These are phyloP conservation scores for Eleutherodactylus coqui DNA, from an alignment of 2,797 vertebrate genomes.

Conservation along the genomic window DNA sequence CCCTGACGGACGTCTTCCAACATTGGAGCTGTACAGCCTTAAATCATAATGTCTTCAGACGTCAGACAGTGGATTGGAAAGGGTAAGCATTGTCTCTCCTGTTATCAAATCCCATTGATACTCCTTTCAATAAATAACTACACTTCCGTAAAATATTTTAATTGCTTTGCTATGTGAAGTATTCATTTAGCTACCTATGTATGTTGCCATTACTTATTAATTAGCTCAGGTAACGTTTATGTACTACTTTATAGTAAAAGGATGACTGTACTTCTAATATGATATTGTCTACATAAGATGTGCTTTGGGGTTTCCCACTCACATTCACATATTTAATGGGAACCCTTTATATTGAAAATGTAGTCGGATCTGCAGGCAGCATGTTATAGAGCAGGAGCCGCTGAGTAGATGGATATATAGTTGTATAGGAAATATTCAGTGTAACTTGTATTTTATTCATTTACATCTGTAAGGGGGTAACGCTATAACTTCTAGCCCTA, in stretches of 20 bases:
- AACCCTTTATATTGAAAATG: no score
- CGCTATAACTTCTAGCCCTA: no score
- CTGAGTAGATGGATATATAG: no score
- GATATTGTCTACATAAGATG: background rate
- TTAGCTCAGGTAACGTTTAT: conserved; percentile 26
- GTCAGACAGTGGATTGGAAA: background rate
- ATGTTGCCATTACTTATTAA: background rate
- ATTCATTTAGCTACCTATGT: background rate
- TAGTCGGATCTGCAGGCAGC: no score
- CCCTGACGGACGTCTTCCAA: no score
- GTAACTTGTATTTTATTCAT: no score
- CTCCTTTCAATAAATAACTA: background rate
- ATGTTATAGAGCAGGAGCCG: no score
- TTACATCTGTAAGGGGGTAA: no score
- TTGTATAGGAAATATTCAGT: no score
- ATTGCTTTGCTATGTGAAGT: background rate
- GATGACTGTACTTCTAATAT: background rate
- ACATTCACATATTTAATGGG: background rate
- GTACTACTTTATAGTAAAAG: background rate
- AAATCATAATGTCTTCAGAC: no score
- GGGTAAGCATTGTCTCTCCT: background rate
- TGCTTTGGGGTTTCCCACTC: background rate
- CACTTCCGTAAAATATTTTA: background rate
- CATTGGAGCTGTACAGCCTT: no score
- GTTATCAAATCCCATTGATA: background rate